These are phyloP conservation scores for Scaptomyza polygonia DNA, from an alignment of 2,888 invertebrate species.

Conservation along the genomic window DNA sequence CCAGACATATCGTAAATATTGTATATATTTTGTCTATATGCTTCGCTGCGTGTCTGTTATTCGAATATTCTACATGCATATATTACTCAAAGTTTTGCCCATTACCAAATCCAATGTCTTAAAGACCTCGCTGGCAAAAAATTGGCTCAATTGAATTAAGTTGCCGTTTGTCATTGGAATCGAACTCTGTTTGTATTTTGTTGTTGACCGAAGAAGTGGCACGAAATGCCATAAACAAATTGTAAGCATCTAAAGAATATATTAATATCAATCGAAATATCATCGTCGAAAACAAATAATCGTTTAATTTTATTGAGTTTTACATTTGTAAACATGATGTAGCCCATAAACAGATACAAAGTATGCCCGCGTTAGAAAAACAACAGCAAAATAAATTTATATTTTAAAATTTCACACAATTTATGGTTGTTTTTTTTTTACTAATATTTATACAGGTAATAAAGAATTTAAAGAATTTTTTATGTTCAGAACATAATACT, in stretches of 20 bases:
- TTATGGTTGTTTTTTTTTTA: background rate
- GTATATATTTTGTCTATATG: conserved; percentile 32
- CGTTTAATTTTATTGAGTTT: conserved; percentile 63
- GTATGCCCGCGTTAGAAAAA: conserved; percentile 7
- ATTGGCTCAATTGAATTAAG: conserved; percentile 66
- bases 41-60: conserved; percentile 18
- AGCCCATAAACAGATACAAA: conserved; percentile 23
- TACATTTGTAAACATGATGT: conserved; percentile 51
- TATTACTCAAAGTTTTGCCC: conserved; percentile 27
- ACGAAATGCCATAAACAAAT: conserved; percentile 62
- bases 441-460: background rate
- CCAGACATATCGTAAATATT: conserved; percentile 42
- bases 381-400: conserved; percentile 5
- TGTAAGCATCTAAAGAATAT: conserved; percentile 33
- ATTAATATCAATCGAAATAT: conserved; percentile 63
- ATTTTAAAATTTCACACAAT: background rate
- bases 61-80: background rate
- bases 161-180: conserved; percentile 59
- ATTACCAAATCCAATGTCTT: conserved; percentile 24
- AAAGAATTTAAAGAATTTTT: no score
- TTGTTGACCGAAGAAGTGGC: conserved; percentile 24
- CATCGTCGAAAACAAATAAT: conserved; percentile 64
- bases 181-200: conserved; percentile 14
- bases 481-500: no score
- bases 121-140: conserved; percentile 36